Base-by-base conservation (phyloP, 2,888 invertebrate species). In the Eupithecia tripunctaria region DNA sequence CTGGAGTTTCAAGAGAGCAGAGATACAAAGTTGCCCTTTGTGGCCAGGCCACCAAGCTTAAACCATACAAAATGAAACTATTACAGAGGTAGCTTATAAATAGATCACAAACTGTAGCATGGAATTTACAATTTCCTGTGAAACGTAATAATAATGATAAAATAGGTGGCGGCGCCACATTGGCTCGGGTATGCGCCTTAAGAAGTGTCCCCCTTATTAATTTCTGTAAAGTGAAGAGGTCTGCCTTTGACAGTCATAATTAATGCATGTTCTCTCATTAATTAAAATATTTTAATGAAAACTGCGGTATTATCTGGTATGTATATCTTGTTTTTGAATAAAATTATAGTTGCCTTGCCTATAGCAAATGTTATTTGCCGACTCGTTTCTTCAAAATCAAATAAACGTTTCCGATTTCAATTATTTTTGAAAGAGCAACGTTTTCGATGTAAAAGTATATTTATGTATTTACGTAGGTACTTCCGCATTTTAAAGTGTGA, bases 171-270 rank as follows among this genome's bases (percentile, higher is more conserved):
- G n/a, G n/a, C n/a, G n/a, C n/a, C n/a, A n/a, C n/a, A n/a, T n/a
- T n/a, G n/a, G n/a, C n/a, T n/a, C n/a, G n/a, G n/a, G n/a, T n/a
- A n/a, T n/a, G n/a, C n/a, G n/a, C n/a, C n/a, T n/a, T n/a, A 29
- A 29, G 15, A 29, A 62, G 62, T 10, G 21, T 21, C 10, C 25
- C 4, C 21, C 59, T n/a, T 32, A 32, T 63, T 63, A 63, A 10
- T n/a, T 18, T 62, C 62, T n/a, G 32, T 63, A 63, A 12, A 36
- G 8, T 36, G 8, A 63, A 63, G 62, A 5, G 62, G 62, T 63
- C n/a, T 63, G 62, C 27, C 62, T 21, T 63, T 63, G 62, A 36
- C 62, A 36, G 62, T 18, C 3, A 63, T 36, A 63, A 63, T 63
- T 63, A 63, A 29, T 36, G 3, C 36, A 29, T 36, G 36, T 14